These are phyloP conservation scores for Rhinopithecus roxellana DNA, from an alignment of 2,113 vertebrate species.

Conservation along the genomic window DNA sequence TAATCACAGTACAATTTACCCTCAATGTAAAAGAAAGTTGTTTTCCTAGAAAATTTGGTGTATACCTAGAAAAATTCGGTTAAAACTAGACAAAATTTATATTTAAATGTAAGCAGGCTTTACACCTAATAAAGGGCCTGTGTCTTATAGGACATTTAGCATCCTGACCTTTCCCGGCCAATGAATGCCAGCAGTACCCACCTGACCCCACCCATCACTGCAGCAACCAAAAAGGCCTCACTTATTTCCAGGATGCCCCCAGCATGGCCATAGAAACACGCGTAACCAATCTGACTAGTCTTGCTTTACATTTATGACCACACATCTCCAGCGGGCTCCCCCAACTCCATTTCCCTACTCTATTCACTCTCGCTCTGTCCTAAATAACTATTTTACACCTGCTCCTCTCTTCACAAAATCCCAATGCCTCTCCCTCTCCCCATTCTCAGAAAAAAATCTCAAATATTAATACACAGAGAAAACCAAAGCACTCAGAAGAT, in stretches of 20 bases:
- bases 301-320: background rate
- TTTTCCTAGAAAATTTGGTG: background rate
- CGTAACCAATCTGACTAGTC: background rate
- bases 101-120: background rate
- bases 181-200: too few relatives aligned
- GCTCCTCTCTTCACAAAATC: background rate
- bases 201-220: background rate
- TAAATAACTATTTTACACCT: background rate
- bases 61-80: background rate
- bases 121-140: background rate
- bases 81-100: background rate
- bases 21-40: background rate
- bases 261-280: background rate
- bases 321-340: too few relatives aligned
- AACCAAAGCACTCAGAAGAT: background rate
- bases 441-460: background rate
- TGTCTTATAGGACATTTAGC: background rate
- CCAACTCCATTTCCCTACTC: background rate
- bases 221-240: background rate
- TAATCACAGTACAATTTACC: background rate
- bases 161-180: background rate
- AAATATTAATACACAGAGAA: background rate
- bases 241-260: background rate
- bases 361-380: background rate
- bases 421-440: background rate